These are phyloP conservation scores for Xanthia icteritia DNA, from an alignment of 2,888 invertebrate species.

Conservation along the genomic window DNA sequence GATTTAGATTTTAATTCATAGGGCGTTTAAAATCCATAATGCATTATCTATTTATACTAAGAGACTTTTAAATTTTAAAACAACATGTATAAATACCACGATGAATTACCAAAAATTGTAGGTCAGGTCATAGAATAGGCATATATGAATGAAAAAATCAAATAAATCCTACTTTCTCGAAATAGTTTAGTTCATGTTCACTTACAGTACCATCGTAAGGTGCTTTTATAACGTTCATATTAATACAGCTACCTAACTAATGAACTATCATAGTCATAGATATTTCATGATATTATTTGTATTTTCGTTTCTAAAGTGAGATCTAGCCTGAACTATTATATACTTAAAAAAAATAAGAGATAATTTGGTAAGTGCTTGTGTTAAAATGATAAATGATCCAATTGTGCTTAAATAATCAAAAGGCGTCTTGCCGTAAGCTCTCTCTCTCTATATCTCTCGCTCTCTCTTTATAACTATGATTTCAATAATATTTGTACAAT, in stretches of 20 bases:
- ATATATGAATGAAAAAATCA: slow-evolving; percentile 63
- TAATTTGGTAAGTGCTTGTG: slow-evolving; percentile 20
- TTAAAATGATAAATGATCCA: neutral
- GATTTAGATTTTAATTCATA: neutral
- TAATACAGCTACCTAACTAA: neutral
- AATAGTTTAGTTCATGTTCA: slow-evolving; percentile 63
- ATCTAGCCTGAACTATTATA: neutral
- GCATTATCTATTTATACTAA: neutral
- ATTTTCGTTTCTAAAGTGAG: slow-evolving; percentile 24
- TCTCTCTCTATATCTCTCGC: too few relatives aligned
- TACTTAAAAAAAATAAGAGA: neutral
- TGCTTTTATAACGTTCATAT: slow-evolving; percentile 3
- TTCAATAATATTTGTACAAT: neutral
- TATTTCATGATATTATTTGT: neutral
- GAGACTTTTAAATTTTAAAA: neutral
- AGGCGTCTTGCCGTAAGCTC: neutral
- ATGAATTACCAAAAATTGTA: slow-evolving; percentile 62
- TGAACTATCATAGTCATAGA: neutral
- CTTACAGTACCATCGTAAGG: slow-evolving; percentile 37
- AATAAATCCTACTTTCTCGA: slow-evolving; percentile 72
- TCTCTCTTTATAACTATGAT: neutral
- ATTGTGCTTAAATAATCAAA: neutral
- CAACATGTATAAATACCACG: slow-evolving; percentile 66
- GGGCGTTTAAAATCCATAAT: neutral
- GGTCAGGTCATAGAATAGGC: slow-evolving; percentile 56